These are phyloP conservation scores for Megamerina dolium DNA, from an alignment of 2,888 invertebrate genomes.

Conservation along the genomic window DNA sequence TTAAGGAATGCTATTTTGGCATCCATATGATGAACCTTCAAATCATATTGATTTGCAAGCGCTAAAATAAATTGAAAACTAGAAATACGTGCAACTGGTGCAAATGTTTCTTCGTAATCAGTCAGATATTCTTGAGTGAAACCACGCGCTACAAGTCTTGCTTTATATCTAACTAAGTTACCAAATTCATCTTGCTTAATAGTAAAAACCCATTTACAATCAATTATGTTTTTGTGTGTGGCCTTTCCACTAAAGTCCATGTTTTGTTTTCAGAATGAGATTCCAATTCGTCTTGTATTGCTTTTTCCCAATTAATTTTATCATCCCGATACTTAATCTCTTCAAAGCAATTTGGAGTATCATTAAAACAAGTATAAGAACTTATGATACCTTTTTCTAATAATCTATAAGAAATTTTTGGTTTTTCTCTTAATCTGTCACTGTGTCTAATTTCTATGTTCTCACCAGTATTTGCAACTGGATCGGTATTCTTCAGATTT, in stretches of 20 bases:
- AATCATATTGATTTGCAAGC: slow-evolving; percentile 17
- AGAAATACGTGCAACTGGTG: slow-evolving; percentile 8
- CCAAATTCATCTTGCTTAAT: slow-evolving; percentile 7
- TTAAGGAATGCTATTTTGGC: slow-evolving; percentile 18
- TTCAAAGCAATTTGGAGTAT: slow-evolving; percentile 17
- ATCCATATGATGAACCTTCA: slow-evolving; percentile 22
- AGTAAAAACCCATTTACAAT: too few species aligned
- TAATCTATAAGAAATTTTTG: slow-evolving; percentile 10
- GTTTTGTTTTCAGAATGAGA: slow-evolving; percentile 22
- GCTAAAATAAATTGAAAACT: slow-evolving; percentile 15
- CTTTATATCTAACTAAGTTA: slow-evolving; percentile 10
- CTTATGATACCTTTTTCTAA: slow-evolving; percentile 15
- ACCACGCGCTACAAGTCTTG: too few species aligned
- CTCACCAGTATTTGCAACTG: not conserved
- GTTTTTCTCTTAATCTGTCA: slow-evolving; percentile 13
- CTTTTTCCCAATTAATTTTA: slow-evolving; percentile 21
- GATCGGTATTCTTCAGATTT: slow-evolving; percentile 5
- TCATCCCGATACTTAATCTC: slow-evolving; percentile 20
- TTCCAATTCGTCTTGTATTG: slow-evolving; percentile 23
- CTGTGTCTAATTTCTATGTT: too few species aligned
- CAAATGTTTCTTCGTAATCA: too few species aligned
- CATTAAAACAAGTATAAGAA: slow-evolving; percentile 10
- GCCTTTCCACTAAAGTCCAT: slow-evolving; percentile 19
- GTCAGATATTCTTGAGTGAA: too few species aligned
- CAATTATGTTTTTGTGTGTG: too few species aligned